Percentiles rank a stretch among this genome's conserved stretches.
Conservation (phyloP, 2,797 vertebrate species). For the Sylvia borin region DNA sequence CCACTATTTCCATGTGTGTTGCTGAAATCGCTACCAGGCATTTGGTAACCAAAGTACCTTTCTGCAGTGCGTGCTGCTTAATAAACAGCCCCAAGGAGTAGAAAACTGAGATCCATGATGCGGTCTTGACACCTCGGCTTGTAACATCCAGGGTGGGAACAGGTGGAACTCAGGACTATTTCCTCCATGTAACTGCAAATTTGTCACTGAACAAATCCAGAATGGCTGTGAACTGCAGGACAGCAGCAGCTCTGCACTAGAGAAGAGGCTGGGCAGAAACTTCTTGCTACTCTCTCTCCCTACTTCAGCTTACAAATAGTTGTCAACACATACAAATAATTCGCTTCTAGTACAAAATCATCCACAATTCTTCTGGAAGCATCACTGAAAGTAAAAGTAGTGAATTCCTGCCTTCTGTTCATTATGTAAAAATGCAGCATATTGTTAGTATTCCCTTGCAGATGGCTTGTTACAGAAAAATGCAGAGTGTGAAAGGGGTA, state of each 20-base stretch:
- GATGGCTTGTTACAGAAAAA: background rate
- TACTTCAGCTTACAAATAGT: background rate
- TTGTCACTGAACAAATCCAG: background rate
- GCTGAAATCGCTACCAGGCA: background rate
- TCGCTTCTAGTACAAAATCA: background rate
- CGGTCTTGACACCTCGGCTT: background rate
- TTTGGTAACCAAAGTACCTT: background rate
- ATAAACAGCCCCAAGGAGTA: background rate
- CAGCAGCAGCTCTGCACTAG: background rate
- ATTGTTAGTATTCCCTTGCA: background rate
- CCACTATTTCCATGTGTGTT: background rate
- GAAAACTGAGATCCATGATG: background rate
- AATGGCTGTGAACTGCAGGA: background rate
- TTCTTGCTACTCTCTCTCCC: background rate
- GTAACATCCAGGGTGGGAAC: background rate
- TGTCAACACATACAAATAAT: background rate
- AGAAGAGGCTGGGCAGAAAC: background rate
- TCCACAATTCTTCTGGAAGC: background rate
- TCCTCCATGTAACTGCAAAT: background rate
- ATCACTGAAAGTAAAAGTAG: background rate
- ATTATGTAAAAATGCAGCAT: background rate
- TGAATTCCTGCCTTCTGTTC: background rate
- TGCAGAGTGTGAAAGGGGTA: rapidly evolving
- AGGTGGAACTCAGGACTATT: background rate
- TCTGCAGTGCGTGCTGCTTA: background rate